phyloP scores from a whole-genome alignment of 1,140 invertebrate genomes.

The Polypedilum vanderplanki region DNA sequence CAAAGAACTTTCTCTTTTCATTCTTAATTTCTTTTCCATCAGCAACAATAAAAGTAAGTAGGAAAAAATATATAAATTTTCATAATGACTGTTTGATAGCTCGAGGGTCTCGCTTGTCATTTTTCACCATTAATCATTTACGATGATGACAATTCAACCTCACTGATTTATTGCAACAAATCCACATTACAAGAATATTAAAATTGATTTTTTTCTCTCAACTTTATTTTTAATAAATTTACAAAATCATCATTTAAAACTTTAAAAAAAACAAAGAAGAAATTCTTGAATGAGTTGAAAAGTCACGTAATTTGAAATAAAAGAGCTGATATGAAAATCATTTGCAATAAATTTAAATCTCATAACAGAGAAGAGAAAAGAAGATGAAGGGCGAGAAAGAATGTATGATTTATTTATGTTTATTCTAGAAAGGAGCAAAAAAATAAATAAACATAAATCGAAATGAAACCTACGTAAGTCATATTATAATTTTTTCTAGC shows the following conservation, averaged over 20 bases:
- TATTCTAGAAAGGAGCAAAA: background rate
- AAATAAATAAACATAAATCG: constrained; percentile 10
- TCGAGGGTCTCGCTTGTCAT: constrained; percentile 2
- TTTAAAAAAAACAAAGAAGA: background rate
- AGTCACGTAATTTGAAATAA: constrained; percentile 25
- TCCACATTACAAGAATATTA: constrained; percentile 19
- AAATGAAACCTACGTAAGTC: background rate
- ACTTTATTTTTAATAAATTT: background rate
- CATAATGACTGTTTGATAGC: constrained; percentile 2
- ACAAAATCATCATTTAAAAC: background rate
- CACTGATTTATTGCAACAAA: constrained; percentile 18
- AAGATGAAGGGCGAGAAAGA: background rate
- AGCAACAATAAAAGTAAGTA: too few species aligned
- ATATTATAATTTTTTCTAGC: background rate
- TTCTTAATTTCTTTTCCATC: too few species aligned
- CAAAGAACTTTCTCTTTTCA: too few species aligned
- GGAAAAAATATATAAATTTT: background rate
- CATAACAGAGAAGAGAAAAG: background rate
- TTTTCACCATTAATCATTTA: constrained; percentile 3
- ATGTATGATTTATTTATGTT: constrained; percentile 24
- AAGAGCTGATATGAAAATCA: constrained; percentile 2
- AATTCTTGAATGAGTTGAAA: background rate
- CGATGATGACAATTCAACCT: constrained; percentile 6
- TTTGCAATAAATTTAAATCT: constrained; percentile 24
- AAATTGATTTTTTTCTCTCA: background rate